A percentile compares a stretch with the other conserved stretches of the same genome.
These are phyloP conservation scores for Bombus waltoni DNA, from an alignment of 1,140 invertebrate species.

Conservation along the genomic window DNA sequence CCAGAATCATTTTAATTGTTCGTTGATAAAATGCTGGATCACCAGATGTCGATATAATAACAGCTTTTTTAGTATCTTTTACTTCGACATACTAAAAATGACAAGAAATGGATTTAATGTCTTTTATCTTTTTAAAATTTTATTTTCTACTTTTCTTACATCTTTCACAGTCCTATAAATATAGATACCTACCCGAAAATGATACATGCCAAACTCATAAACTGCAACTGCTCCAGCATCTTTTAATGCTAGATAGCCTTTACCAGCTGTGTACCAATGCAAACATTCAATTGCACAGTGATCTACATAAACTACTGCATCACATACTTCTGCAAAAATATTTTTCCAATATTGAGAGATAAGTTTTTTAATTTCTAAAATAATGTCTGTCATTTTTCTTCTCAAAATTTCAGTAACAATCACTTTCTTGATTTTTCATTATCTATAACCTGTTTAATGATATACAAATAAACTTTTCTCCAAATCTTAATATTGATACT, in stretches of 20 bases:
- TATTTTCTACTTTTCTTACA: background rate
- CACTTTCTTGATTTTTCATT: background rate
- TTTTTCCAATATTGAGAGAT: slow-evolving; percentile 79
- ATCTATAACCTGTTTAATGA: background rate
- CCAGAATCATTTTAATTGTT: slow-evolving; percentile 82
- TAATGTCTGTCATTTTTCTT: slow-evolving; percentile 53
- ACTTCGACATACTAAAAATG: slow-evolving; percentile 76
- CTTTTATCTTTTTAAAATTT: background rate
- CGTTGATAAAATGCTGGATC: slow-evolving; percentile 80
- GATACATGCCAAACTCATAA: slow-evolving; percentile 83
- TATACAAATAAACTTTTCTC: background rate
- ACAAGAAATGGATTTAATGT: background rate
- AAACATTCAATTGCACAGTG: slow-evolving; percentile 83
- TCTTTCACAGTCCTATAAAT: background rate
- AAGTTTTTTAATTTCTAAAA: slow-evolving; percentile 61
- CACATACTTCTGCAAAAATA: slow-evolving; percentile 79
- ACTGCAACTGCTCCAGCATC: slow-evolving; percentile 83
- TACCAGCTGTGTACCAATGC: slow-evolving; percentile 84
- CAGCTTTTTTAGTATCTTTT: slow-evolving; percentile 80
- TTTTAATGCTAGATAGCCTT: slow-evolving; percentile 77
- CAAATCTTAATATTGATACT: background rate
- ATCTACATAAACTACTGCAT: slow-evolving; percentile 84
- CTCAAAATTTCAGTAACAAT: background rate
- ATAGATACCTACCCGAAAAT: slow-evolving; percentile 75
- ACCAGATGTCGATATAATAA: slow-evolving; percentile 83